These are phyloP conservation scores for Drosophila nr. perissopoda DNA, from an alignment of 2,888 invertebrate genomes.

Conservation along the genomic window DNA sequence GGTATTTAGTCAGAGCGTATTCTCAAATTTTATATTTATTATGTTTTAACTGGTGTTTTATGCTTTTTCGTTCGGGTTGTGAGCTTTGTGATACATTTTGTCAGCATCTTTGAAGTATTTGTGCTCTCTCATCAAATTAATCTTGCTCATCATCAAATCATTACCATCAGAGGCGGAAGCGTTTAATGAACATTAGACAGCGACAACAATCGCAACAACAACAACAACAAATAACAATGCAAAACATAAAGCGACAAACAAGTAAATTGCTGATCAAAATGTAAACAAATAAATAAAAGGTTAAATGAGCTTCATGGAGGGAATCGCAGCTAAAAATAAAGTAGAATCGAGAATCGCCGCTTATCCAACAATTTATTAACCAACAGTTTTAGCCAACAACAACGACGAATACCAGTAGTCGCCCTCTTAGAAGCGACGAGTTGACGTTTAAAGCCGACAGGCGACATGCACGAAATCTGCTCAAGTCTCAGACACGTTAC, in stretches of 20 bases:
- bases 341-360: slow-evolving; percentile 42
- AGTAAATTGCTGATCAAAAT: slow-evolving; percentile 41
- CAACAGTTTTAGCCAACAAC: slow-evolving; percentile 16
- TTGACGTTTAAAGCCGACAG: slow-evolving; percentile 73
- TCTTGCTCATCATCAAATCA: slow-evolving; percentile 30
- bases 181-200: slow-evolving; percentile 68
- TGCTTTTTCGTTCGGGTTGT: slow-evolving; percentile 1
- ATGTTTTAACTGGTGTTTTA: slow-evolving; percentile 8
- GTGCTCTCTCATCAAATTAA: slow-evolving; percentile 44
- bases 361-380: slow-evolving; percentile 62
- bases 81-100: slow-evolving; percentile 33
- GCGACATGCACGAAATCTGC: slow-evolving; percentile 71
- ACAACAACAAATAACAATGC: background rate
- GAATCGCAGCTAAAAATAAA: slow-evolving; percentile 12
- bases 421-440: slow-evolving; percentile 43
- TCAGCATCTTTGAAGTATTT: slow-evolving; percentile 47
- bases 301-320: slow-evolving; percentile 19
- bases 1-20: background rate
- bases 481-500: slow-evolving; percentile 31
- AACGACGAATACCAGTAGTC: slow-evolving; percentile 45
- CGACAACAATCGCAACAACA: slow-evolving; percentile 48
- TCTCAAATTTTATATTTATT: background rate
- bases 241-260: slow-evolving; percentile 20
- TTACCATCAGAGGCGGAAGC: slow-evolving; percentile 65
- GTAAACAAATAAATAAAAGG: slow-evolving; percentile 49